These are phyloP conservation scores for Drosophila varians DNA, from an alignment of 1,140 invertebrate genomes.

Conservation along the genomic window DNA sequence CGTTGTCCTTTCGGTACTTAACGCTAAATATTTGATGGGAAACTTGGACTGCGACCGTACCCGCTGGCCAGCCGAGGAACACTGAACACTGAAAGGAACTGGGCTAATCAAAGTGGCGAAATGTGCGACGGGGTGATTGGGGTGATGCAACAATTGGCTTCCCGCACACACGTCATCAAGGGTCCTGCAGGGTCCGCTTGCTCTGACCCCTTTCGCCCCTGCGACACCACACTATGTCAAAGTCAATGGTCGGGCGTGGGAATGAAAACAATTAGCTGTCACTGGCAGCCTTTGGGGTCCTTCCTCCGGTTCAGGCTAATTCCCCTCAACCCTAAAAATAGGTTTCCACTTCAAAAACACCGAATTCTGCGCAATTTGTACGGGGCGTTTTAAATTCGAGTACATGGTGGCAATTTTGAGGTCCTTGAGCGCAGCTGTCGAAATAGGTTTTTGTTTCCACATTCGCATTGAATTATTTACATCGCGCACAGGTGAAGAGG, in stretches of 20 bases:
- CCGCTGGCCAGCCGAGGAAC: slow-evolving; percentile 33
- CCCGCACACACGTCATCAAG: slow-evolving; percentile 44
- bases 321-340: neutral
- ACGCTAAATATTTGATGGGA: slow-evolving; percentile 9
- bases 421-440: slow-evolving; percentile 62
- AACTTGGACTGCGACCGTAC: slow-evolving; percentile 48
- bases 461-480: slow-evolving; percentile 50
- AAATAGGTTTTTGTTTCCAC: slow-evolving; percentile 20
- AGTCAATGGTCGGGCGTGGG: slow-evolving; percentile 24
- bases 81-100: slow-evolving; percentile 35
- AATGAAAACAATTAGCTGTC: slow-evolving; percentile 48
- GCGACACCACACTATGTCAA: slow-evolving; percentile 2
- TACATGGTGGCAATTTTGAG: slow-evolving; percentile 33
- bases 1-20: neutral
- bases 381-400: slow-evolving; percentile 32
- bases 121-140: slow-evolving; percentile 22
- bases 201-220: neutral
- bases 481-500: slow-evolving; percentile 22
- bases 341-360: slow-evolving; percentile 6
- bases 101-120: slow-evolving; percentile 18
- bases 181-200: neutral
- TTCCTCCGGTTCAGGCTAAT: neutral
- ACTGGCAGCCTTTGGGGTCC: neutral
- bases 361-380: slow-evolving; percentile 21
- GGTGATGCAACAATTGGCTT: slow-evolving; percentile 66